Evolutionary conservation across 2,888 invertebrate species (phyloP), one percentile per base, ranked within the genome.

Genomic region (Agrochola lota): DNA sequence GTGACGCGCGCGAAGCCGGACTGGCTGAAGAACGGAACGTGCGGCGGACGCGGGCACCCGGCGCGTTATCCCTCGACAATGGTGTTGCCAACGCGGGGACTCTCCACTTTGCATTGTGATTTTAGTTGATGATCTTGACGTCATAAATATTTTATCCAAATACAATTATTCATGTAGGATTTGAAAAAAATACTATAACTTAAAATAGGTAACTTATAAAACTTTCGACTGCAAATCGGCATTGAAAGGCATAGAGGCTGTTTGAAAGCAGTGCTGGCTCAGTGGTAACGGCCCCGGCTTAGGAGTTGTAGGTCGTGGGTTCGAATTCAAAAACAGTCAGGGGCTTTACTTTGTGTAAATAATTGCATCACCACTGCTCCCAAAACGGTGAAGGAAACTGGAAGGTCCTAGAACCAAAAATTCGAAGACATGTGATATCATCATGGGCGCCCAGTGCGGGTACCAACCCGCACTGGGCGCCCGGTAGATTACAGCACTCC

Each of bases 1-100:
- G 91, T 91, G 89, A 84, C 94, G 93, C 94, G 94, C 94, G 94
- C 95, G 94, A 85, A 91, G 93, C 95, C 95, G 93, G 93, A 94
- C 95, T 93, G 93, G 93, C 90, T 89, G 87, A 43, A 73, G 76
- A 74, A 78, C 71, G 67, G 20, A 76, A 78, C 80, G 81, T 75
- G 73, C 74, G 79, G 83, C 81, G 52, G 69, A 87, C 91, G 91
- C 90, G 89, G 89, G 91, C 91, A 89, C 90, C 43, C 88, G 89
- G 89, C 89, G 88, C 86, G 89, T 81, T 88, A 66, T 82, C 87
- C 89, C 80, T 80, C 68, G 67, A 70, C 9, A 15, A n/a, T 83
- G 80, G 91, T 87, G 88, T 90, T 91, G 91, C 91, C 89, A 90
- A 85, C 83, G 86, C 87, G 84, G 46, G 71, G 52, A 77, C 77